Conservation (phyloP, 2,797 vertebrate genomes). For the Trachops cirrhosus region DNA sequence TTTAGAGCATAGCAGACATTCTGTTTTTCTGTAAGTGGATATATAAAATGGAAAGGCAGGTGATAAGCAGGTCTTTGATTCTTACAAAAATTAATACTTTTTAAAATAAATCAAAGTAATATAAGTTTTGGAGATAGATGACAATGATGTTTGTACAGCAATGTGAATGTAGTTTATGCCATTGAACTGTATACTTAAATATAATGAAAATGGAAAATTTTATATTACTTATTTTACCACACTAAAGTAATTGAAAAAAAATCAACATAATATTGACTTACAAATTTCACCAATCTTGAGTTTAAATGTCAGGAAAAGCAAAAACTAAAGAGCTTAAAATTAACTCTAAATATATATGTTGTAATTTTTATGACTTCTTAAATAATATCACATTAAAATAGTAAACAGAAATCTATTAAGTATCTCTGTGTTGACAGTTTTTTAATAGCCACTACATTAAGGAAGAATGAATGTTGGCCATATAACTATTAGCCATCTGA, state of each 20-base stretch:
- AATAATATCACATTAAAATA: neutral
- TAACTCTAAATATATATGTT: neutral
- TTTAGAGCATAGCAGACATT: conserved; percentile 52
- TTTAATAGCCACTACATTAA: neutral
- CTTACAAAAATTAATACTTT: neutral
- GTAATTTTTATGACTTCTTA: neutral
- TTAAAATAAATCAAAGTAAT: neutral
- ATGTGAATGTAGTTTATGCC: neutral
- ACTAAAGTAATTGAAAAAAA: neutral
- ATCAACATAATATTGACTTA: neutral
- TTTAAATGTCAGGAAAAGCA: neutral
- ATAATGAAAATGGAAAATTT: neutral
- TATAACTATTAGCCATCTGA: neutral
- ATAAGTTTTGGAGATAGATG: neutral
- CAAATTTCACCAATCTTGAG: neutral
- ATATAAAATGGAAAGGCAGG: conserved; percentile 25
- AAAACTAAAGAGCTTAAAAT: neutral
- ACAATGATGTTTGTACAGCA: neutral
- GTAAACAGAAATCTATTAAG: neutral
- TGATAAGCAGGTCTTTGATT: neutral
- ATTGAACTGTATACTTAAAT: neutral
- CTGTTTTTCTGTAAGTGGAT: conserved; percentile 33
- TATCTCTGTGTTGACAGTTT: neutral
- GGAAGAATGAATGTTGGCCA: neutral
- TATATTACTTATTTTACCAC: neutral